A percentile compares a stretch with the other conserved stretches of the same genome.
Evolutionary conservation across 2,113 vertebrate genomes (phyloP).

Genomic region (Thamnophis sirtalis): DNA sequence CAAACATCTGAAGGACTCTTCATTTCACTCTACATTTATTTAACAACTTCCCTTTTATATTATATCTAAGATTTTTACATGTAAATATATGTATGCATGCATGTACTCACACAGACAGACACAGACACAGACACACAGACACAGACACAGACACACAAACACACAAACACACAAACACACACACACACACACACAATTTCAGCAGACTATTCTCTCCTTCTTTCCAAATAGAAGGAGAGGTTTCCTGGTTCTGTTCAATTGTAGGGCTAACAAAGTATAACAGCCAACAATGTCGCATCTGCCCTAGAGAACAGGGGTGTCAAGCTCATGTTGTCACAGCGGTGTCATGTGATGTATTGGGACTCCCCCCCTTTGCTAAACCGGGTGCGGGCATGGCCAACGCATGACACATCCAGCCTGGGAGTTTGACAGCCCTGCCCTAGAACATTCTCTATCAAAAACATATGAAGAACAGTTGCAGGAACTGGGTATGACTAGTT

Average conservation of each 20-base stretch:
- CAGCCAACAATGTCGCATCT: background rate
- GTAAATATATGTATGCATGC: too few relatives aligned
- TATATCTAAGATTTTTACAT: background rate
- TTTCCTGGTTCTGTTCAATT: background rate
- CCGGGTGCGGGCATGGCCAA: too few relatives aligned
- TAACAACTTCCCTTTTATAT: background rate
- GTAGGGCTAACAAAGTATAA: background rate
- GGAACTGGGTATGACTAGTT: too few relatives aligned
- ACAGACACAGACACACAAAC: background rate
- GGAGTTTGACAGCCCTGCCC: background rate
- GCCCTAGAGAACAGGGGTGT: background rate
- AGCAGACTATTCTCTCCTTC: background rate
- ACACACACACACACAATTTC: background rate
- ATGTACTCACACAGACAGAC: too few relatives aligned
- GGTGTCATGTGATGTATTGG: too few relatives aligned
- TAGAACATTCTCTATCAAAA: background rate
- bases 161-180: too few relatives aligned
- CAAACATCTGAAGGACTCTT: conserved; percentile 30
- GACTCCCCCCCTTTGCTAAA: too few relatives aligned
- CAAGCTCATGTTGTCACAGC: too few relatives aligned
- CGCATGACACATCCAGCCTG: too few relatives aligned
- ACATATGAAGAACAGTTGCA: too few relatives aligned
- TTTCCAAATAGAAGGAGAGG: background rate
- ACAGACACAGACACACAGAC: too few relatives aligned
- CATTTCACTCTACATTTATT: background rate